Evolutionary conservation across 2,113 vertebrate genomes (phyloP), one percentile per base, ranked within the genome.

Genomic region (Neotragus moschatus): DNA sequence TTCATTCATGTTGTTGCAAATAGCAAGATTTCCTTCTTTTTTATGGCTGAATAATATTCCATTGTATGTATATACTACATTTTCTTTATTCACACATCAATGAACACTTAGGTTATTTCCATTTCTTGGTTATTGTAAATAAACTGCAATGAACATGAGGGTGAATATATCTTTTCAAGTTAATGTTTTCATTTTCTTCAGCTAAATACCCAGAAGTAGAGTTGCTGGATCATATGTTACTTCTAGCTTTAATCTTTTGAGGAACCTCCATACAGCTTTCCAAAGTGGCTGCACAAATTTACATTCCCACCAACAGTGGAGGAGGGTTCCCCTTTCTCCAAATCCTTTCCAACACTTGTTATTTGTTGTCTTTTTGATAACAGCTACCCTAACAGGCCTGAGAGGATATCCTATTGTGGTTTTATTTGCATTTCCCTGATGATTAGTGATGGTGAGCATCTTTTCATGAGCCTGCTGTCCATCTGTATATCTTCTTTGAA

Each of bases 171-270:
- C 43, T 77, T 93, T 84, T 47, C 17, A 15, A 61, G 63, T 75
- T n/a, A 75, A 17, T 45, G 43, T 75, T 61, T 88, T 84, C 9
- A 47, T 89, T 77, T n/a, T 61, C 28, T 92, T 84, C 45, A 81
- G 61, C 61, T 84, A 92, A 93, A 89, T 93, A 93, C 55, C 23
- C 63, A 84, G 13, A 55, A 84, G 61, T 84, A 19, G 25, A 90
- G 81, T 25, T 58, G 14, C n/a, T n/a, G 16, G 45, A 23, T 61
- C 56, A 8, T 14, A 77, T 23, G 53, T 45, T n/a, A 96, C 28
- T 75, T 88, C n/a, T 86, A 63, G 66, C 61, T 86, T 87, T 80
- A 90, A 84, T 77, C 79, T 91, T 86, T 56, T 95, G 49, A 80
- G 49, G 58, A 49, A 87, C 4, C 66, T 80, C 58, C 39, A 80